Evolutionary conservation across 2,888 invertebrate genomes (phyloP).

Genomic region (Dolomedes plantarius): DNA sequence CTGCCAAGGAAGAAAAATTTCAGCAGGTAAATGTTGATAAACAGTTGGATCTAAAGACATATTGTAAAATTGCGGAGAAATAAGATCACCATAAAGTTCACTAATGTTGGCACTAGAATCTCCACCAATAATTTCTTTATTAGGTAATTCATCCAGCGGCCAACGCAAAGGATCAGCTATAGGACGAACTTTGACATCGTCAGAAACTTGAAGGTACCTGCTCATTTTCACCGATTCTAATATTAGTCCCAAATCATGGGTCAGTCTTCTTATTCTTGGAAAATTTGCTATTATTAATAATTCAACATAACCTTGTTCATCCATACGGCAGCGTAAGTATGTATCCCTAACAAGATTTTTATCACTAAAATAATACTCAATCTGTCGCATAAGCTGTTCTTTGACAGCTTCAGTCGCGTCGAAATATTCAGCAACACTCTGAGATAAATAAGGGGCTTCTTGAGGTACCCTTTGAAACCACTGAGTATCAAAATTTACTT

Average conservation of each 20-base stretch:
- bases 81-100: too few relatives aligned
- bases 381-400: background rate
- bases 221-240: constrained; percentile 80
- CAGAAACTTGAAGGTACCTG: constrained; percentile 16
- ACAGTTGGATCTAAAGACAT: too few relatives aligned
- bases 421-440: too few relatives aligned
- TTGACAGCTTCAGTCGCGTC: background rate
- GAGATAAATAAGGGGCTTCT: too few relatives aligned
- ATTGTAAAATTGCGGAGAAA: too few relatives aligned
- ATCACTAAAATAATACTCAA: constrained; percentile 98
- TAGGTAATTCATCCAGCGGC: too few relatives aligned
- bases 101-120: too few relatives aligned
- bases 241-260: constrained; percentile 88
- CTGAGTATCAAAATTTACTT: background rate
- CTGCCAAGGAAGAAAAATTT: too few relatives aligned
- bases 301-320: constrained; percentile 92
- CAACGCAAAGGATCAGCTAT: constrained; percentile 22
- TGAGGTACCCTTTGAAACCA: too few relatives aligned
- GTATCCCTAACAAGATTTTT: constrained; percentile 96
- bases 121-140: too few relatives aligned
- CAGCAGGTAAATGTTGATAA: too few relatives aligned
- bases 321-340: constrained; percentile 97
- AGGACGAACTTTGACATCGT: constrained; percentile 13
- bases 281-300: constrained; percentile 96
- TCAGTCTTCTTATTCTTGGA: constrained; percentile 91